Evolutionary conservation across 2,888 invertebrate genomes (phyloP).

Genomic region (Andrena camellia): DNA sequence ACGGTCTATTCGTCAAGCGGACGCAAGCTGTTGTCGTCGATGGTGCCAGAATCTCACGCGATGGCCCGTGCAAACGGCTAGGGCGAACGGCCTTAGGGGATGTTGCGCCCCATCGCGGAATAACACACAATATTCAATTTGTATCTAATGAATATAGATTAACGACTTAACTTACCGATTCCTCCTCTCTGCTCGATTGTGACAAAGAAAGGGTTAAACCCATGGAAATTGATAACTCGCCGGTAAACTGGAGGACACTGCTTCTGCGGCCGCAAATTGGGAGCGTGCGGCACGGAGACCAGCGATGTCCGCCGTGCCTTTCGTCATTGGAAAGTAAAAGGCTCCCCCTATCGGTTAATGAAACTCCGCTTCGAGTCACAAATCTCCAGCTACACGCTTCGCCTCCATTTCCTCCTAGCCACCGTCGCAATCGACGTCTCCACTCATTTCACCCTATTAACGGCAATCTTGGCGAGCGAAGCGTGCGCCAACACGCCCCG

Average conservation of each 20-base stretch:
- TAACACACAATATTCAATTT: conserved; percentile 71
- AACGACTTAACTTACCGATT: conserved; percentile 58
- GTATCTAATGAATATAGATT: conserved; percentile 71
- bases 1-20: conserved; percentile 55
- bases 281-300: neutral
- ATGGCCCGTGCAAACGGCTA: conserved; percentile 26
- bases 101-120: conserved; percentile 53
- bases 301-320: neutral
- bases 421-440: neutral
- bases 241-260: neutral
- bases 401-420: neutral
- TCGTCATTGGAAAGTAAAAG: neutral
- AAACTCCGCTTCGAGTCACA: neutral
- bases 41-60: conserved; percentile 55
- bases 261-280: no score
- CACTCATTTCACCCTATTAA: neutral
- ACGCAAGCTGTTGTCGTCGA: conserved; percentile 33
- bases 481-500: conserved; percentile 44
- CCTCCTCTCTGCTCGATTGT: conserved; percentile 27
- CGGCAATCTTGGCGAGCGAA: conserved; percentile 32
- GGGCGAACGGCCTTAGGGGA: conserved; percentile 54
- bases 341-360: neutral
- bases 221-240: conserved; percentile 11
- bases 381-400: neutral
- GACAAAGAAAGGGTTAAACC: conserved; percentile 28